Conservation (phyloP, 2,888 invertebrate species). For the Ophion costatus region DNA sequence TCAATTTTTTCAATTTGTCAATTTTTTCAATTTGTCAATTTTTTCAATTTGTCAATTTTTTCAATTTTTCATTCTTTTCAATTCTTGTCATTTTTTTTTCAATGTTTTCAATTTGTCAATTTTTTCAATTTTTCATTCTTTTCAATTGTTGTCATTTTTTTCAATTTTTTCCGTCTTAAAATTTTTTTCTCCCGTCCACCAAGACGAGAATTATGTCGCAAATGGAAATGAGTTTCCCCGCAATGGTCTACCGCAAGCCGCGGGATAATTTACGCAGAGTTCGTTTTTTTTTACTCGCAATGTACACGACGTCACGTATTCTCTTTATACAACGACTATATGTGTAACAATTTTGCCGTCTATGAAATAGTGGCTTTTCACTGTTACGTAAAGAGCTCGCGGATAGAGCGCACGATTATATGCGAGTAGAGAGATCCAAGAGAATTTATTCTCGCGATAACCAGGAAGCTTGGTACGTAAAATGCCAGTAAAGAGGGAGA, state of each 20-base stretch:
- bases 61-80: too few relatives aligned
- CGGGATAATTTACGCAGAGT: slow-evolving; percentile 22
- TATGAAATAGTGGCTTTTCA: slow-evolving; percentile 66
- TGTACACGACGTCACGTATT: slow-evolving; percentile 5
- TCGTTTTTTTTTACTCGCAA: background rate
- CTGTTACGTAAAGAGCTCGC: slow-evolving; percentile 69
- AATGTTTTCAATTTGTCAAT: too few relatives aligned
- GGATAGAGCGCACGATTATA: slow-evolving; percentile 58
- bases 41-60: background rate
- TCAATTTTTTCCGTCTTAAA: background rate
- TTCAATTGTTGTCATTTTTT: background rate
- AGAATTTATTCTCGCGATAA: slow-evolving; percentile 55
- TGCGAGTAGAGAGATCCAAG: slow-evolving; percentile 41
- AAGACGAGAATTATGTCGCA: slow-evolving; percentile 5
- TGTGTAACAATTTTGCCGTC: slow-evolving; percentile 14
- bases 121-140: background rate
- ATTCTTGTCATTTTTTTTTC: too few relatives aligned
- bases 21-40: background rate
- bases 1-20: background rate
- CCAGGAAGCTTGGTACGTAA: slow-evolving; percentile 58
- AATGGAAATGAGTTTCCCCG: slow-evolving; percentile 27
- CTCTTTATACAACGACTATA: background rate
- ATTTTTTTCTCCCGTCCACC: background rate
- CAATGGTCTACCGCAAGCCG: slow-evolving; percentile 21
- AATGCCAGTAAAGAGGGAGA: slow-evolving; percentile 24